These are phyloP conservation scores for Ploceus nigricollis DNA, from an alignment of 2,113 vertebrate species.

Conservation along the genomic window DNA sequence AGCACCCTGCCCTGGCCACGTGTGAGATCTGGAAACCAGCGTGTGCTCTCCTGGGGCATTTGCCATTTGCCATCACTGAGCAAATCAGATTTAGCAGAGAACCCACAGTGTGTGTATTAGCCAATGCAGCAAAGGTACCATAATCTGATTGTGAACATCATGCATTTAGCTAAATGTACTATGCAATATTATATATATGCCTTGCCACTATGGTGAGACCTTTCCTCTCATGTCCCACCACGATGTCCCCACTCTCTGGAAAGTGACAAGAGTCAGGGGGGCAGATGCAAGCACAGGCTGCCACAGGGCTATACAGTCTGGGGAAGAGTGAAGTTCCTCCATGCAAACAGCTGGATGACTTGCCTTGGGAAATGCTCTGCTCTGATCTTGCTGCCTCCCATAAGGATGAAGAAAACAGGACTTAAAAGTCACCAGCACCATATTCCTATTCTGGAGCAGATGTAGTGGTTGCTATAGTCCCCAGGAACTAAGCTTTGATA, in stretches of 20 bases:
- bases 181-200: no score
- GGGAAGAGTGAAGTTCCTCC: neutral
- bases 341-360: neutral
- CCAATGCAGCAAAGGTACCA: accelerated
- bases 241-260: neutral
- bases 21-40: neutral
- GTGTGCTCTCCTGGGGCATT: accelerated
- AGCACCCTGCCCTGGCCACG: neutral
- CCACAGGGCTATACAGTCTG: neutral
- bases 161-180: neutral
- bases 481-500: neutral
- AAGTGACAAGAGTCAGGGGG: neutral
- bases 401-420: neutral
- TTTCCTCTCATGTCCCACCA: neutral
- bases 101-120: neutral
- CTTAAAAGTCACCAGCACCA: neutral
- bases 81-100: neutral
- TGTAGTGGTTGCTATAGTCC: accelerated
- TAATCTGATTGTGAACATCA: neutral
- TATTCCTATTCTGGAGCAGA: neutral
- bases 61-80: neutral
- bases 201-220: neutral
- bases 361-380: neutral
- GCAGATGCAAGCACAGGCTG: neutral
- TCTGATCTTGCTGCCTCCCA: neutral